Evolutionary conservation across 2,797 vertebrate species (phyloP), one percentile per base, ranked within the genome.

Genomic region (Poecilia wingei): DNA sequence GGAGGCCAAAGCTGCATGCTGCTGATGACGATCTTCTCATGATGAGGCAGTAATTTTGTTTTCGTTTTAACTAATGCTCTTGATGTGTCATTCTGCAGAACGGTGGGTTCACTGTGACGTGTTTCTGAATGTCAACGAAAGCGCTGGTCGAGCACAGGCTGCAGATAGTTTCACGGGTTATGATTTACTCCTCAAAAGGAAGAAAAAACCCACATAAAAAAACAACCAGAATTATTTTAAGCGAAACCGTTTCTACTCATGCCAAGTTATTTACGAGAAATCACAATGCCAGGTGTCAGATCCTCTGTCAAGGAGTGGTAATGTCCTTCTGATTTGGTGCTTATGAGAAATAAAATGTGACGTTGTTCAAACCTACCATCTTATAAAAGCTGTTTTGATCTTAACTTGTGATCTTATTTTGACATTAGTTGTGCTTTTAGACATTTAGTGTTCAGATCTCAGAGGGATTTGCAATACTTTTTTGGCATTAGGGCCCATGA

Each of bases 81-180:
- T 43, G 39, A 7, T 36, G 33, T 72, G 61, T 77, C 51, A 77
- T 16, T 72, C 20, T 55, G 51, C 47, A 8, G 51, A 85, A 43
- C 46, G 4, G 14, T 22, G 16, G 45, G 61, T 31, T 25, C 41
- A 36, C 43, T 82, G 51, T 53, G 80, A 80, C 57, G 22, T 7
- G 25, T 72, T 69, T 47, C 28, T 77, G 82, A 86, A 84, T 81
- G 80, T 81, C 79, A 89, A 71, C n/a, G 59, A 85, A 82, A 81
- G 31, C 64, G 7, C n/a, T 18, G 68, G 73, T 74, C 53, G 64
- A 45, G 59, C 31, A 53, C 18, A 61, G 43, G n/a, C 13, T 66
- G 70, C 73, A 86, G 51, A 79, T 82, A 72, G 76, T 73, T 84
- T 74, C 51, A 76, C 43, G 22, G 6, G 14, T 25, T 47, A 22